These are phyloP conservation scores for Onychostruthus taczanowskii DNA, from an alignment of 2,113 vertebrate genomes.

Conservation along the genomic window DNA sequence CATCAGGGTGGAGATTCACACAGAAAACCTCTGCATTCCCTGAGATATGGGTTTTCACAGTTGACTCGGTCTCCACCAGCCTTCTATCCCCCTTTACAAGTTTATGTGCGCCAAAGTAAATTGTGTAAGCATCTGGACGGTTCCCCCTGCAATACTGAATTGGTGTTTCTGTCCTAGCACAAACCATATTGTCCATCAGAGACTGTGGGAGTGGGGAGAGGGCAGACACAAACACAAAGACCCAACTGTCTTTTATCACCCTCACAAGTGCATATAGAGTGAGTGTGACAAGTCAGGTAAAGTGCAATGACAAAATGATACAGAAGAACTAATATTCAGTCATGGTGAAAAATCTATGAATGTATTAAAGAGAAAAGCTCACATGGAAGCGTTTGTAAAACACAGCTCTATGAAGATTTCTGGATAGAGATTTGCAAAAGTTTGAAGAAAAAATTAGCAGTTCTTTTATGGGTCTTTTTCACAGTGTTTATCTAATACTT, in stretches of 20 bases:
- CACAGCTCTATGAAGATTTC: not conserved
- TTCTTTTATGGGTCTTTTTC: not conserved
- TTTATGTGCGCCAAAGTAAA: not conserved
- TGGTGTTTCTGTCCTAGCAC: not conserved
- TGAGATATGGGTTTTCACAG: not conserved
- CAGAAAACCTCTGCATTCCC: not conserved
- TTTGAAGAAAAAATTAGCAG: not conserved
- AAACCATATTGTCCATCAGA: not conserved
- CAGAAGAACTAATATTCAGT: not conserved
- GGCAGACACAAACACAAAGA: not conserved
- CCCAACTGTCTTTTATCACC: not conserved
- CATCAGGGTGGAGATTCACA: not conserved
- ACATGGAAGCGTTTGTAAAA: not conserved
- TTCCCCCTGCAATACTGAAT: not conserved
- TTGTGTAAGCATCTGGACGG: no score
- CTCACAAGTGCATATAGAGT: no score
- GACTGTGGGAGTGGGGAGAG: accelerated
- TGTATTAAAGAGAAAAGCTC: not conserved
- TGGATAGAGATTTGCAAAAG: not conserved
- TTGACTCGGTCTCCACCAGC: not conserved
- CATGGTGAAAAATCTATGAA: not conserved
- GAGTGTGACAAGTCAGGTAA: not conserved
- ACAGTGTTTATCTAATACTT: not conserved
- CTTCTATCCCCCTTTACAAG: not conserved
- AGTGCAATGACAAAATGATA: not conserved